Conservation (phyloP, 2,888 invertebrate genomes). For the Noctua pronuba region DNA sequence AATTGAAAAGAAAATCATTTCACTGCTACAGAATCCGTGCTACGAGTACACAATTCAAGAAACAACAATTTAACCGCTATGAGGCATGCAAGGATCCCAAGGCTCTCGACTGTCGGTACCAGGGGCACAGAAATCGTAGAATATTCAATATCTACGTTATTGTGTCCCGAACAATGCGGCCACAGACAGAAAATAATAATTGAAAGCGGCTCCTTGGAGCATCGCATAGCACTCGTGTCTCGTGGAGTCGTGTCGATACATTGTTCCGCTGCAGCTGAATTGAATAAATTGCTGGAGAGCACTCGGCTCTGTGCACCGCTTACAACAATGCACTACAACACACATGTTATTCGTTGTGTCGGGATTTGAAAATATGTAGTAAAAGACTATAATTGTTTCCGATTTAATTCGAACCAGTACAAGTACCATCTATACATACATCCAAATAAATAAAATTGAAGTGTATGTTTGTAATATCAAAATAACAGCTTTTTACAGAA, state of each 20-base stretch:
- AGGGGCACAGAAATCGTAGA: constrained; percentile 48
- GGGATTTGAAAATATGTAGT: constrained; percentile 43
- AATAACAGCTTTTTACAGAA: no score
- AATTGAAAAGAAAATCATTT: constrained; percentile 24
- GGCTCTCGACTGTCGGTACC: constrained; percentile 23
- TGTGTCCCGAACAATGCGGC: constrained; percentile 62
- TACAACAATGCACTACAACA: constrained; percentile 33
- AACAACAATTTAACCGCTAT: constrained; percentile 30
- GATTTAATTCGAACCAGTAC: no score
- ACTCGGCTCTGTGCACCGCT: constrained; percentile 26
- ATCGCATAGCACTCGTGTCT: constrained; percentile 54
- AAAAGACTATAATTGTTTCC: neutral
- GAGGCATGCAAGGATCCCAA: constrained; percentile 21
- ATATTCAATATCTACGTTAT: constrained; percentile 67
- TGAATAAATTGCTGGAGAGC: constrained; percentile 59
- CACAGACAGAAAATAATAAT: constrained; percentile 67
- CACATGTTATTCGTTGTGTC: constrained; percentile 27
- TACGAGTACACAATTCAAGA: constrained; percentile 23
- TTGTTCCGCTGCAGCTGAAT: constrained; percentile 58
- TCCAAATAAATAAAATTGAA: no score
- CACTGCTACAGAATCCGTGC: constrained; percentile 10
- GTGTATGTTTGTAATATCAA: no score
- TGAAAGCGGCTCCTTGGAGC: constrained; percentile 63
- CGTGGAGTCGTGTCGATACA: constrained; percentile 52
- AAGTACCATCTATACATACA: no score